Evolutionary conservation across 2,888 invertebrate species (phyloP).

Genomic region (Aleiodes alternator): DNA sequence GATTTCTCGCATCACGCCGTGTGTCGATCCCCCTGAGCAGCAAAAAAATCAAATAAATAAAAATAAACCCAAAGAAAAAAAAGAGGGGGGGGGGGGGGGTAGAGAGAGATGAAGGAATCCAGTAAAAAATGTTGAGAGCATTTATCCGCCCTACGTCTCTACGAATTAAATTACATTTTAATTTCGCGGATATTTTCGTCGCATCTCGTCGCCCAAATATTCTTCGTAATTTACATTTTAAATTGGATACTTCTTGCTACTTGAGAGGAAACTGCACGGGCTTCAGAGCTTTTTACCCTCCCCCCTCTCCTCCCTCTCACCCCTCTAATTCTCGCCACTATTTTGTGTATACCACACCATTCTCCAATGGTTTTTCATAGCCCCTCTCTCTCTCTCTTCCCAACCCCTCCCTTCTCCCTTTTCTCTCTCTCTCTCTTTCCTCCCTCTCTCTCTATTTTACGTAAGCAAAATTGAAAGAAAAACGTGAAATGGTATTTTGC

Average conservation of each 20-base stretch:
- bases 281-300: slow-evolving; percentile 27
- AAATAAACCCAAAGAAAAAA: slow-evolving; percentile 30
- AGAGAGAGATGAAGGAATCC: neutral
- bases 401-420: neutral
- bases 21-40: slow-evolving; percentile 27
- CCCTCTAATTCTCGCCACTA: slow-evolving; percentile 1
- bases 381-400: no score
- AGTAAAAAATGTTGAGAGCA: slow-evolving; percentile 44
- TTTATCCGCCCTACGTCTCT: slow-evolving; percentile 37
- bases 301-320: no score
- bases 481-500: slow-evolving; percentile 25
- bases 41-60: slow-evolving; percentile 37
- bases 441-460: slow-evolving; percentile 5
- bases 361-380: neutral
- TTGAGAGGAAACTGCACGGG: slow-evolving; percentile 35
- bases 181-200: slow-evolving; percentile 71
- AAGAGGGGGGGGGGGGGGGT: neutral
- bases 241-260: slow-evolving; percentile 68
- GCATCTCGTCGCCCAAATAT: slow-evolving; percentile 60
- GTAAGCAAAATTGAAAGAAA: slow-evolving; percentile 10
- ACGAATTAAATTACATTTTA: slow-evolving; percentile 74
- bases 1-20: slow-evolving; percentile 19
- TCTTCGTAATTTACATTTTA: slow-evolving; percentile 72
- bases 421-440: neutral
- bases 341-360: slow-evolving; percentile 19